These are phyloP conservation scores for Tretioscincus oriximinensis DNA, from an alignment of 2,113 vertebrate genomes.

Conservation along the genomic window DNA sequence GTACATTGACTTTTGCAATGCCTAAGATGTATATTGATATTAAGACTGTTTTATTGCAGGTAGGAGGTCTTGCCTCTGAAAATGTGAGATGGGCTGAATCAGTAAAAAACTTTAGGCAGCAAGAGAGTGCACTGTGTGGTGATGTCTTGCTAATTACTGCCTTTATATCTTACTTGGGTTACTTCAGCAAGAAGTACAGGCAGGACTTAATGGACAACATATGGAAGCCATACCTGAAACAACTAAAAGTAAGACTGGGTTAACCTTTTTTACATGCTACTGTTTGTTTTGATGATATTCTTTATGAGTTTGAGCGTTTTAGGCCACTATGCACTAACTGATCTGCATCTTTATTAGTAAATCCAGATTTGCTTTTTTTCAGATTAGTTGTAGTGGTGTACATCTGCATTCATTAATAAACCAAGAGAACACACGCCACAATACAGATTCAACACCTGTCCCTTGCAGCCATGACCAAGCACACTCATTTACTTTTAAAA, in stretches of 20 bases:
- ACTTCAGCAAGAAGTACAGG: conserved; percentile 89
- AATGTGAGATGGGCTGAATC: conserved; percentile 92
- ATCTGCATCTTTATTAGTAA: too few species aligned
- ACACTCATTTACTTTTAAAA: too few species aligned
- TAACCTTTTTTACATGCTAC: not conserved
- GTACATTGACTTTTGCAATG: too few species aligned
- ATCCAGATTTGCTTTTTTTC: too few species aligned
- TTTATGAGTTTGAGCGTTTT: not conserved
- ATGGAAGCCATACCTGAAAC: conserved; percentile 87
- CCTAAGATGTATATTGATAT: too few species aligned
- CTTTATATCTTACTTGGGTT: conserved; percentile 94
- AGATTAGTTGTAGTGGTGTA: too few species aligned
- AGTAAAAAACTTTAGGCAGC: conserved; percentile 78
- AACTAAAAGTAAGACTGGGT: conserved; percentile 76
- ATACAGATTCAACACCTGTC: too few species aligned
- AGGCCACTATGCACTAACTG: too few species aligned
- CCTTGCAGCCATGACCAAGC: too few species aligned
- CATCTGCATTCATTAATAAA: too few species aligned
- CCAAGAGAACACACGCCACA: too few species aligned
- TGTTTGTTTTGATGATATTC: not conserved
- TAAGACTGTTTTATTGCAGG: conserved; percentile 68
- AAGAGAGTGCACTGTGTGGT: conserved; percentile 88
- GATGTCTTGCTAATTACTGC: conserved; percentile 88
- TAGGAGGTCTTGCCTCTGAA: conserved; percentile 89
- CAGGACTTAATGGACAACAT: conserved; percentile 82